A percentile compares a stretch with the other conserved stretches of the same genome.
Conservation (phyloP, 2,113 vertebrate species). For the Nothoprocta perdicaria region DNA sequence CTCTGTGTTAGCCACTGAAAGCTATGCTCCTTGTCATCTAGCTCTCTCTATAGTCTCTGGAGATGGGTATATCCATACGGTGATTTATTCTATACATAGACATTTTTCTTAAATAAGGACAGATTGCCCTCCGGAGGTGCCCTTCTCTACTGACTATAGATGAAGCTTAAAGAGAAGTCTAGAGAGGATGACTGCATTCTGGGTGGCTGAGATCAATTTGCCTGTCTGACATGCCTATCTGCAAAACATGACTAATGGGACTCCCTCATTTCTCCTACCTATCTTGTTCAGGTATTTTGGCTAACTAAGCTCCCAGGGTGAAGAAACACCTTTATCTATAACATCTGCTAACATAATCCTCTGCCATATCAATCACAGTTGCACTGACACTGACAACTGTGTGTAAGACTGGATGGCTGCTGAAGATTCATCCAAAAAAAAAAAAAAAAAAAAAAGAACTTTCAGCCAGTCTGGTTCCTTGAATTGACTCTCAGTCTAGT, state of each 20-base stretch:
- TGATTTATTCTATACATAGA: not conserved
- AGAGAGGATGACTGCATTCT: not conserved
- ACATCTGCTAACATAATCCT: not conserved
- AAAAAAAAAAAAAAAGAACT: not conserved
- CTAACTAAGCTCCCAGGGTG: not conserved
- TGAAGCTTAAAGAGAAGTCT: not conserved
- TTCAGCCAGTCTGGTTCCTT: not conserved
- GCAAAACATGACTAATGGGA: not conserved
- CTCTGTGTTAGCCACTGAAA: not conserved
- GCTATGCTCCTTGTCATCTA: not conserved
- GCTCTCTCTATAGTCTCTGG: not conserved
- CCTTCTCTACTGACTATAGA: not conserved
- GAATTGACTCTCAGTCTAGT: not conserved
- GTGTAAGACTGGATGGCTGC: not conserved
- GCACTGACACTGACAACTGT: not conserved
- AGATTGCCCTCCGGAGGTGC: slow-evolving; percentile 61
- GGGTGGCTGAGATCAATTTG: not conserved
- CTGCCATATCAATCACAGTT: not conserved
- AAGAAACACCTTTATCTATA: not conserved
- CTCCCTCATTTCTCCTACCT: not conserved
- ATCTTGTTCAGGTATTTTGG: not conserved
- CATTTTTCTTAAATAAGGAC: slow-evolving; percentile 15
- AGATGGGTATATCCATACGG: not conserved
- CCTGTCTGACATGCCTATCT: not conserved
- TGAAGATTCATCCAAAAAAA: not conserved